These are phyloP conservation scores for Oceanodroma leucorhoa DNA, from an alignment of 2,797 vertebrate species.

Conservation along the genomic window DNA sequence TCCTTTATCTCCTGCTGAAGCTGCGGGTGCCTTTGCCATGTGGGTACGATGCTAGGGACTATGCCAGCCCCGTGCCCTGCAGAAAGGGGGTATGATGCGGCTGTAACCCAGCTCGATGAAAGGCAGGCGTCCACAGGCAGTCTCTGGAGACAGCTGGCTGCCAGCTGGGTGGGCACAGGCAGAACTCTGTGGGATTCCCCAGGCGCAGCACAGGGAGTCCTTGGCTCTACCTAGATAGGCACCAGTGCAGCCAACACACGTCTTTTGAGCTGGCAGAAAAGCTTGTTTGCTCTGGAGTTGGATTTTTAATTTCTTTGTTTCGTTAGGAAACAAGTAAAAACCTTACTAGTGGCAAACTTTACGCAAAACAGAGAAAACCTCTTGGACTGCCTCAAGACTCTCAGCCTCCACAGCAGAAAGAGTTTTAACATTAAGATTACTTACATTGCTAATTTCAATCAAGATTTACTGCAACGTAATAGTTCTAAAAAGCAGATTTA, in stretches of 20 bases:
- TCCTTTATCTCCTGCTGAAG: background rate
- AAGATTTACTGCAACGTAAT: background rate
- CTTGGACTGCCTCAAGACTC: background rate
- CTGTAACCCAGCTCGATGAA: background rate
- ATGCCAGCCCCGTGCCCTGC: background rate
- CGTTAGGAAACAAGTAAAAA: slow-evolving; percentile 1
- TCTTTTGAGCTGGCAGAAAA: background rate
- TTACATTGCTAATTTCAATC: background rate
- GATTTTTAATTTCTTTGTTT: background rate
- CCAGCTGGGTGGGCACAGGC: background rate
- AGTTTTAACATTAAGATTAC: background rate
- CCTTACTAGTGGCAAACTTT: background rate
- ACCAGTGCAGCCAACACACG: background rate
- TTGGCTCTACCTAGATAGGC: background rate
- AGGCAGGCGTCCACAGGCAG: background rate
- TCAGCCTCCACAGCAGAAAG: background rate
- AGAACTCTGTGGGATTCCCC: background rate
- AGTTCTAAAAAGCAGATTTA: background rate
- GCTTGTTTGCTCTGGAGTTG: background rate
- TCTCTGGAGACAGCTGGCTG: background rate
- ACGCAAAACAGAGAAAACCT: background rate
- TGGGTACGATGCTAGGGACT: background rate
- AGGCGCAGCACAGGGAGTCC: background rate
- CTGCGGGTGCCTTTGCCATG: background rate
- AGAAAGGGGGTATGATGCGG: background rate